Evolutionary conservation across 2,797 vertebrate genomes (phyloP), one percentile per base, ranked within the genome.

Genomic region (Spinus olivaceus): DNA sequence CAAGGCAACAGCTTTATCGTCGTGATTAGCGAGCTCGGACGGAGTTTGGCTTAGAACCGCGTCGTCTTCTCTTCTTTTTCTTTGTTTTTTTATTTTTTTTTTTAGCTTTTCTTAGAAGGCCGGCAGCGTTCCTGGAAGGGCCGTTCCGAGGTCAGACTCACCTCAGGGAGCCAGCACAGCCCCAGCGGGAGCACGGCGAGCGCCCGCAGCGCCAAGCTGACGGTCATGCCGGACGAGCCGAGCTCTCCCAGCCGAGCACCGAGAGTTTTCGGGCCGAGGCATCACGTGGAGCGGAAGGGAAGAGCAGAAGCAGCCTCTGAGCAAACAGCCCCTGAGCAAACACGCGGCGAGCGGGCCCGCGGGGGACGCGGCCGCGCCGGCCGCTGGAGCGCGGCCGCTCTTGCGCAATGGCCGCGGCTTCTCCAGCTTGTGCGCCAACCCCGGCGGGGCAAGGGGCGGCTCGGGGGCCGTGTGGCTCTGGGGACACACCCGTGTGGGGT

Each of bases 131-230:
- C 78, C 69, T 86, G 86, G 79, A 86, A 90, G 66, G 51, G 59
- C 9, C 14, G 89, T 30, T 23, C 27, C 1, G 59, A 61, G 59
- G 27, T 23, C 82, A 12, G 2, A 87, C 97, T 96, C 96, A 98
- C 98, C 98, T 96, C 82, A 27, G 12, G 95, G 50, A 69, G 71
- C 61, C 95, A 92, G 77, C 96, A 90, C 60, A 96, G 84, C 41
- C 95, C 94, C 95, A 97, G 88, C 47, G 96, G 81, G 66, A 98
- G 88, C 92, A 93, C 18, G 10, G 32, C 19, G 1, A 96, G 87
- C 15, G 73, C 50, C 54, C 93, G 63, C 28, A 85, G 8, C 17
- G 69, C 54, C 78, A 42, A 30, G 32, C 42, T 4, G 3, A 83
- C 10, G 19, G 42, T 47, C 94, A 96, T 96, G 81, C 46, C 37